phyloP scores from a whole-genome alignment of 1,140 invertebrate species.

The Cydia amplana region DNA sequence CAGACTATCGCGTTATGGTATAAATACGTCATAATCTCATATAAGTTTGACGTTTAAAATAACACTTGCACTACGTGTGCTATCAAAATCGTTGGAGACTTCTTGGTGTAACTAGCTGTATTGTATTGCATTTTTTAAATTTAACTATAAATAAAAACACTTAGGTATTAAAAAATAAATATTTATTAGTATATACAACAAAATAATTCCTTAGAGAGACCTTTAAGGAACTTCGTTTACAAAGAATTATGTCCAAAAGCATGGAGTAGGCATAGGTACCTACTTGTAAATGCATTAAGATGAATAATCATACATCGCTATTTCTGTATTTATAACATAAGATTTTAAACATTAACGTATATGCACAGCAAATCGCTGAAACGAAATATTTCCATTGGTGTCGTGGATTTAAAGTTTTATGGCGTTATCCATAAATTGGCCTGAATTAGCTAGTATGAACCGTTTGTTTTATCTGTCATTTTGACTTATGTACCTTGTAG shows the following conservation, averaged over 20 bases:
- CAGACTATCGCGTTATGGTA: too few species aligned
- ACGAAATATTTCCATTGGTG: neutral
- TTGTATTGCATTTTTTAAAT: neutral
- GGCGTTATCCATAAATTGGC: too few species aligned
- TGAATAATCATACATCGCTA: neutral
- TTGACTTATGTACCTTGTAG: too few species aligned
- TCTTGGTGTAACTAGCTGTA: too few species aligned
- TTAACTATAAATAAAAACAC: neutral
- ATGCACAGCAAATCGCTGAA: neutral
- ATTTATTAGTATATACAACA: slow-evolving; percentile 12
- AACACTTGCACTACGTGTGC: too few species aligned
- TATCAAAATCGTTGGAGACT: too few species aligned
- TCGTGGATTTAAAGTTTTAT: too few species aligned
- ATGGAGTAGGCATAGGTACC: neutral
- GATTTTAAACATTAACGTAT: neutral
- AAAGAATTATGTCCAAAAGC: neutral
- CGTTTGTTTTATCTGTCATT: too few species aligned
- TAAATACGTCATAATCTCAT: too few species aligned
- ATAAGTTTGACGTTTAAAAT: too few species aligned
- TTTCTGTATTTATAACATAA: neutral
- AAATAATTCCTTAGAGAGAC: neutral
- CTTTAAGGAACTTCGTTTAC: neutral
- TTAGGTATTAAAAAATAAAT: neutral
- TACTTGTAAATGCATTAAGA: neutral
- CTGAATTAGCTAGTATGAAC: too few species aligned